These are phyloP conservation scores for Cottoperca gobio DNA, from an alignment of 2,797 vertebrate species.

Conservation along the genomic window DNA sequence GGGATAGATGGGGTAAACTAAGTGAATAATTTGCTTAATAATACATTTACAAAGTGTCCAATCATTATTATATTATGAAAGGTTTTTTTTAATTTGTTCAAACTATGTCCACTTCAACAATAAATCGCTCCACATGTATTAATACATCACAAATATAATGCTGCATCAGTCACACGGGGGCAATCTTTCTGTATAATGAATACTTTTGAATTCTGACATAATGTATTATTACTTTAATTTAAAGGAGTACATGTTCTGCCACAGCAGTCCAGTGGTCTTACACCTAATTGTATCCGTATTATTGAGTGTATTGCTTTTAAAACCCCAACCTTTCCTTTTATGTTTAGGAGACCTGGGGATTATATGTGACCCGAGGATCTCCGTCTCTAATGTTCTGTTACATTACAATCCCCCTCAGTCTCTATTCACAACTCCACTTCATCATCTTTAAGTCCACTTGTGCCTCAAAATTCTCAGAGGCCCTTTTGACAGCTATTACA, in stretches of 20 bases:
- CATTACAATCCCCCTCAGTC: slow-evolving; percentile 26
- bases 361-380: slow-evolving; percentile 13
- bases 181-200: neutral
- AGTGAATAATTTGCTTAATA: too few species aligned
- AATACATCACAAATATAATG: neutral
- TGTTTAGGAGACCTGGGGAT: slow-evolving; percentile 10
- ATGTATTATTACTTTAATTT: neutral
- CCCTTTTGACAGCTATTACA: slow-evolving; percentile 62
- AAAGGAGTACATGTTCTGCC: neutral
- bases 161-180: neutral
- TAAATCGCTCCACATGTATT: neutral
- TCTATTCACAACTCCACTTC: slow-evolving; percentile 33
- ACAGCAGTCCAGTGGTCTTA: neutral
- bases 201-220: neutral
- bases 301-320: slow-evolving; percentile 3
- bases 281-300: slow-evolving; percentile 4
- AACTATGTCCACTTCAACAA: neutral
- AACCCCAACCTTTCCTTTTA: slow-evolving; percentile 3
- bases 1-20: too few species aligned
- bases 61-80: too few species aligned
- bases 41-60: too few species aligned
- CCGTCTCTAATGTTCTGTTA: slow-evolving; percentile 40
- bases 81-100: too few species aligned
- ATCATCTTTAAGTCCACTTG: slow-evolving; percentile 60
- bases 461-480: slow-evolving; percentile 55